A percentile compares a stretch with the other conserved stretches of the same genome.
Evolutionary conservation across 2,797 vertebrate genomes (phyloP).

Genomic region (Streptopelia turtur): DNA sequence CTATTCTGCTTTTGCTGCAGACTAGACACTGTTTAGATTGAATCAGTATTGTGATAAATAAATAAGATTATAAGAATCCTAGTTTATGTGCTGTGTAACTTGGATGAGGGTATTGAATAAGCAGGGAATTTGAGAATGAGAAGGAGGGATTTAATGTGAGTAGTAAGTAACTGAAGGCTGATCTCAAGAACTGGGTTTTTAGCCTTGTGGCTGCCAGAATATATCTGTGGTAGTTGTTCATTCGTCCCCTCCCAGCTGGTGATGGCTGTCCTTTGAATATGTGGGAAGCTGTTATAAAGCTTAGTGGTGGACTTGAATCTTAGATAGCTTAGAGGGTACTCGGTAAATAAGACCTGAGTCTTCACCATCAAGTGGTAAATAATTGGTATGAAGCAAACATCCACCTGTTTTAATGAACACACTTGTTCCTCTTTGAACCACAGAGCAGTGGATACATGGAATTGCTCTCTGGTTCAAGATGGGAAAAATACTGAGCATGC

Average conservation of each 20-base stretch:
- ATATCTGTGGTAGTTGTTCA: not conserved
- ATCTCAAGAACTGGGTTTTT: not conserved
- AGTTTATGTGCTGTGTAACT: not conserved
- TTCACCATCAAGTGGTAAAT: not conserved
- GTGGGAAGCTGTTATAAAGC: not conserved
- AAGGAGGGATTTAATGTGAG: not conserved
- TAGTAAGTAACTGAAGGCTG: not conserved
- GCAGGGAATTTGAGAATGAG: not conserved
- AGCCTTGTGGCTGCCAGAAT: not conserved
- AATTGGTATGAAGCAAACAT: conserved; percentile 1
- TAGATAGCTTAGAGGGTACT: not conserved
- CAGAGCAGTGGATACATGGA: not conserved
- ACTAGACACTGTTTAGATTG: not conserved
- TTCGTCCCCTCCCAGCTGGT: not conserved
- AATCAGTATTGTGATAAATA: not conserved
- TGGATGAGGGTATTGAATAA: not conserved
- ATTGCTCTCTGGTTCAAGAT: not conserved
- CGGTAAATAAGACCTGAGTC: not conserved
- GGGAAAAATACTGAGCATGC: not conserved
- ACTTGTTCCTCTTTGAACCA: not conserved
- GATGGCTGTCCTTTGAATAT: not conserved
- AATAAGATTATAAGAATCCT: conserved; percentile 1
- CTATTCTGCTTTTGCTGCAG: not conserved
- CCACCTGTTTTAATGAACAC: not conserved
- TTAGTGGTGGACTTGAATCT: not conserved